These are phyloP conservation scores for Galeopterus variegatus DNA, from an alignment of 2,113 vertebrate genomes.

Conservation along the genomic window DNA sequence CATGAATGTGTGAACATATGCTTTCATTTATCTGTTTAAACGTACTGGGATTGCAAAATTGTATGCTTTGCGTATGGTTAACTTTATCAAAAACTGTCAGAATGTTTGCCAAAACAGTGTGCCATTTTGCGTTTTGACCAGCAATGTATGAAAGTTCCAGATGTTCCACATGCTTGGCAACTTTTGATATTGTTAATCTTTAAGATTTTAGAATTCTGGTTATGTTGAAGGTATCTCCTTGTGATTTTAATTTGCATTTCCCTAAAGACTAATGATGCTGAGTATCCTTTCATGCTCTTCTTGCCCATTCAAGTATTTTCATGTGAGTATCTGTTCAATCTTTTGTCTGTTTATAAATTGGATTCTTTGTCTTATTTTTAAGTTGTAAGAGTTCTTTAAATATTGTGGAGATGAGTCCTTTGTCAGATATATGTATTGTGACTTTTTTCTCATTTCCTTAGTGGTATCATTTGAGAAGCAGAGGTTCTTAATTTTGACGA, in stretches of 20 bases:
- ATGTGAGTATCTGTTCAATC: not conserved
- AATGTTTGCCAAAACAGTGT: not conserved
- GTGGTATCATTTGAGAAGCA: not conserved
- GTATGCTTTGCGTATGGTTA: not conserved
- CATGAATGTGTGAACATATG: not conserved
- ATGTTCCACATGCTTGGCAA: not conserved
- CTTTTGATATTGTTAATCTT: not conserved
- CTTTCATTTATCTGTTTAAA: not conserved
- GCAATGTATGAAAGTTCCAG: not conserved
- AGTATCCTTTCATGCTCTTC: not conserved
- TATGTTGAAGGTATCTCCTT: not conserved
- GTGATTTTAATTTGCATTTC: not conserved
- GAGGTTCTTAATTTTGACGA: not conserved
- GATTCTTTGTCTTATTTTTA: not conserved
- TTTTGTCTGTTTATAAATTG: not conserved
- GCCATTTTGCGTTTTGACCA: not conserved
- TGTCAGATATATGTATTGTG: not conserved
- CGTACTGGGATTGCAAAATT: not conserved
- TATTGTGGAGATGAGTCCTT: not conserved
- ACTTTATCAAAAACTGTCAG: not conserved
- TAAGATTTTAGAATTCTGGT: not conserved
- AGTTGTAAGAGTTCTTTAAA: not conserved
- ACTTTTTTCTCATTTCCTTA: not conserved
- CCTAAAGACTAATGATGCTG: not conserved
- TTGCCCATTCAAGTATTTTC: conserved; percentile 11